Percentiles rank a stretch among this genome's conserved stretches.
These are phyloP conservation scores for Oscheius sp. DNA, from an alignment of 2,888 invertebrate genomes.

Conservation along the genomic window DNA sequence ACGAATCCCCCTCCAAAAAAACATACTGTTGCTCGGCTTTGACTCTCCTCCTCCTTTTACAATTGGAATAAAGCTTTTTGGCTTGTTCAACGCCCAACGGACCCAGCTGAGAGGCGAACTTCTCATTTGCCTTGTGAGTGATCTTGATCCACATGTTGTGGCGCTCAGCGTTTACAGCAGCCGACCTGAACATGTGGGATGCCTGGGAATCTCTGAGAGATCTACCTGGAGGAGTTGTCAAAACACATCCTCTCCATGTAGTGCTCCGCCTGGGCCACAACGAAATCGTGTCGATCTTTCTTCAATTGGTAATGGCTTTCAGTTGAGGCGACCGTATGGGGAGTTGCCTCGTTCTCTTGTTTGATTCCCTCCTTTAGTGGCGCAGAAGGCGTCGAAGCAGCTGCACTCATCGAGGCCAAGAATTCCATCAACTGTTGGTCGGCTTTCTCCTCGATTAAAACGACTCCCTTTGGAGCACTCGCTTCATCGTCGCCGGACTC, in stretches of 20 bases:
- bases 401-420: slow-evolving; percentile 20
- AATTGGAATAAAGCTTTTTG: slow-evolving; percentile 47
- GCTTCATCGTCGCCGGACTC: slow-evolving; percentile 22
- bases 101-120: slow-evolving; percentile 27
- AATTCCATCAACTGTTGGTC: slow-evolving; percentile 26
- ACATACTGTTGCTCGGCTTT: slow-evolving; percentile 23
- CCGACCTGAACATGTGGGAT: no score
- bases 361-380: no score
- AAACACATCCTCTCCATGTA: slow-evolving; percentile 41
- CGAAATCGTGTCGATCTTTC: slow-evolving; percentile 42
- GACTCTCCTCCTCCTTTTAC: slow-evolving; percentile 35
- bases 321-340: slow-evolving; percentile 1
- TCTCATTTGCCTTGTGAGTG: slow-evolving; percentile 33
- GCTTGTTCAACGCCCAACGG: slow-evolving; percentile 35
- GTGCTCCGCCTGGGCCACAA: slow-evolving; percentile 33
- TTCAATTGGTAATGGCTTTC: slow-evolving; percentile 27
- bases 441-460: slow-evolving; percentile 18
- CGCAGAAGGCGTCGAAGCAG: no score
- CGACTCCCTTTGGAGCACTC: slow-evolving; percentile 3
- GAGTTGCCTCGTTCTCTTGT: no score
- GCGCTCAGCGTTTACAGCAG: slow-evolving; percentile 35
- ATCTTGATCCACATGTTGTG: slow-evolving; percentile 41
- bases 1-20: background rate
- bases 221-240: slow-evolving; percentile 36
- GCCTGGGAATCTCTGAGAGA: no score